phyloP scores from a whole-genome alignment of 2,888 invertebrate genomes.

The Cephus runcator region DNA sequence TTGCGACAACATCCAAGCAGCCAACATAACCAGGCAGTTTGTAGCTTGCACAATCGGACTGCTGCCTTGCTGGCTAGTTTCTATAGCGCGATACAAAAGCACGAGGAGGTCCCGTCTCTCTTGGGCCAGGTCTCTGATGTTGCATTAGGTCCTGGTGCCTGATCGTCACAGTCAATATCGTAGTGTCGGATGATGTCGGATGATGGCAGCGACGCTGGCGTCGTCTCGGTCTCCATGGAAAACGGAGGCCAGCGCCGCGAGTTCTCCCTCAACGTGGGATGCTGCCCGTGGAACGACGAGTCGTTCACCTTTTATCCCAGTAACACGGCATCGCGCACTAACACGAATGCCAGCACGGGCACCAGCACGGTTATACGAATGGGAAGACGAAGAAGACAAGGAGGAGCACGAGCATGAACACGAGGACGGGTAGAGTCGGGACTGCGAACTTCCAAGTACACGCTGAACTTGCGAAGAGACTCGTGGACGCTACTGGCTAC shows the following conservation, averaged over 20 bases:
- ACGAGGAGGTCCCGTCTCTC: background rate
- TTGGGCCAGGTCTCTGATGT: background rate
- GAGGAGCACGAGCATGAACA: no score
- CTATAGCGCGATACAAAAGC: background rate
- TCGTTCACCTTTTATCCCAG: slow-evolving; percentile 66
- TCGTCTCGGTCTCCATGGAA: slow-evolving; percentile 45
- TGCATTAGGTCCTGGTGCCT: background rate
- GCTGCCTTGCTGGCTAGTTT: slow-evolving; percentile 33
- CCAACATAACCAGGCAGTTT: slow-evolving; percentile 28
- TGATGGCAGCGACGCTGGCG: background rate
- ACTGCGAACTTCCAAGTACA: background rate
- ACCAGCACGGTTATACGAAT: slow-evolving; percentile 10
- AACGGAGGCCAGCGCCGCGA: slow-evolving; percentile 43
- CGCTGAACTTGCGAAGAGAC: background rate
- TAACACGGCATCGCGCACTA: slow-evolving; percentile 60
- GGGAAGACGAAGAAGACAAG: slow-evolving; percentile 13
- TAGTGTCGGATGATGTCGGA: no score
- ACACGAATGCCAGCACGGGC: slow-evolving; percentile 4
- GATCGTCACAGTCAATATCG: no score
- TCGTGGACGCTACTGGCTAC: background rate
- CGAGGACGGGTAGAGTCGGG: no score
- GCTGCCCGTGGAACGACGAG: slow-evolving; percentile 50
- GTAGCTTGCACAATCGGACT: slow-evolving; percentile 47
- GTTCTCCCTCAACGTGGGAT: slow-evolving; percentile 53
- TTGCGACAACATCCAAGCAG: no score